Evolutionary conservation across 2,888 invertebrate species (phyloP), one percentile per base, ranked within the genome.

Genomic region (Aporophyla nigra): DNA sequence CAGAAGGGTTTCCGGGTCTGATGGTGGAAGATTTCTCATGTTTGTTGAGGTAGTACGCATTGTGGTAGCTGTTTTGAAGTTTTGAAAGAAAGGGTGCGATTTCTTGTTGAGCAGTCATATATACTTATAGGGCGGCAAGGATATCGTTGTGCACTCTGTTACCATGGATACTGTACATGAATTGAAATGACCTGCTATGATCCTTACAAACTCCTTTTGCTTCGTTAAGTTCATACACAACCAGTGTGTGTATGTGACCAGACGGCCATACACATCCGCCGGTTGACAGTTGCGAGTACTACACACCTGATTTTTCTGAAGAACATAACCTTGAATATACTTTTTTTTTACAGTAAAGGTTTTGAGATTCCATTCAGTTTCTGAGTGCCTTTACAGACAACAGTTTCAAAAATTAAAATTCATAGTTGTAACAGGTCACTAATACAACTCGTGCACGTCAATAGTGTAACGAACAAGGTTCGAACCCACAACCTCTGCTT

Each of bases 1-100:
- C 63, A 56, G 66, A 76, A 71, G 67, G 74, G 51, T 77, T 72
- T 66, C 73, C 63, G 68, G 76, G 70, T 65, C 14, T 49, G 63
- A 27, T 59, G 79, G 21, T 54, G n/a, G 49, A 56, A 67, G 43
- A 53, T 71, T 56, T 53, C 74, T 69, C 72, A 61, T 74, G 77
- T 83, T 80, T 68, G n/a, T 72, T 49, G 72, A 68, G 58, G 56
- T 54, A 10, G 62, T 51, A 19, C 40, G 46, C 61, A 16, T 21
- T 49, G 56, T n/a, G 46, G 53, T 43, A 12, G 6, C 14, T 51
- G 40, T n/a, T 46, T 53, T 46, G 40, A 4, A 19, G 33, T 68
- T 63, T 40, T 16, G 5, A 54, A 46, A 53, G n/a, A 59, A 24
- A 19, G 3, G 24, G 19, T 27, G 40, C 16, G 24, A 40, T 27